phyloP scores from a whole-genome alignment of 2,888 invertebrate genomes.

The Scotopteryx bipunctaria region DNA sequence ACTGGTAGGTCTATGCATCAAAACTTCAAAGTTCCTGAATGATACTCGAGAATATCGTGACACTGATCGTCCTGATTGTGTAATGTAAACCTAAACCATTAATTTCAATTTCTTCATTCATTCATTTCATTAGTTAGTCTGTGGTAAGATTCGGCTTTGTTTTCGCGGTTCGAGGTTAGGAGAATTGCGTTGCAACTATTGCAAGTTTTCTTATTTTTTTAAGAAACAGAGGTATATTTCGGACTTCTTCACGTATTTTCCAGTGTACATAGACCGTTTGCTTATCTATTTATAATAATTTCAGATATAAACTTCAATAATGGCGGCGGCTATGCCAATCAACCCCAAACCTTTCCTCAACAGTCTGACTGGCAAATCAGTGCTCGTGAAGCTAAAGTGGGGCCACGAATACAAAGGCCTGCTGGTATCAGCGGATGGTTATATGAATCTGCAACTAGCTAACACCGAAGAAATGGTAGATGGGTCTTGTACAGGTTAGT shows the following conservation, averaged over 20 bases:
- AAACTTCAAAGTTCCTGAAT: too few relatives aligned
- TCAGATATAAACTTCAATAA: slow-evolving; percentile 59
- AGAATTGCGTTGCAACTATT: not conserved
- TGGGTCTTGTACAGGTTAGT: slow-evolving; percentile 92
- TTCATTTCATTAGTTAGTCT: too few relatives aligned
- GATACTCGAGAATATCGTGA: too few relatives aligned
- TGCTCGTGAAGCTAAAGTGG: slow-evolving; percentile 99
- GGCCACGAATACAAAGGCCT: slow-evolving; percentile 99
- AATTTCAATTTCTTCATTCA: too few relatives aligned
- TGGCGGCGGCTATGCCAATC: slow-evolving; percentile 96
- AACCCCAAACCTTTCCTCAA: slow-evolving; percentile 99
- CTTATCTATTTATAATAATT: slow-evolving; percentile 19
- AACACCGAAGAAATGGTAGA: slow-evolving; percentile 99
- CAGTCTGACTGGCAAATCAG: slow-evolving; percentile 98
- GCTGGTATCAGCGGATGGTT: slow-evolving; percentile 98
- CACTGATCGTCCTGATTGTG: too few relatives aligned
- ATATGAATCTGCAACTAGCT: slow-evolving; percentile 99
- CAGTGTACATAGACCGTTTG: not conserved
- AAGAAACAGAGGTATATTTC: slow-evolving; percentile 6
- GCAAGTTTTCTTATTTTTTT: not conserved
- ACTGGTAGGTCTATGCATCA: too few relatives aligned
- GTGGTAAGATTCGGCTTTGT: too few relatives aligned
- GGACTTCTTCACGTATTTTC: not conserved
- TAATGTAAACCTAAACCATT: too few relatives aligned
- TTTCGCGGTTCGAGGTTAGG: slow-evolving; percentile 16